Percentiles rank a stretch among this genome's conserved stretches.
These are phyloP conservation scores for Actinemys pallida DNA, from an alignment of 2,113 vertebrate genomes.

Conservation along the genomic window DNA sequence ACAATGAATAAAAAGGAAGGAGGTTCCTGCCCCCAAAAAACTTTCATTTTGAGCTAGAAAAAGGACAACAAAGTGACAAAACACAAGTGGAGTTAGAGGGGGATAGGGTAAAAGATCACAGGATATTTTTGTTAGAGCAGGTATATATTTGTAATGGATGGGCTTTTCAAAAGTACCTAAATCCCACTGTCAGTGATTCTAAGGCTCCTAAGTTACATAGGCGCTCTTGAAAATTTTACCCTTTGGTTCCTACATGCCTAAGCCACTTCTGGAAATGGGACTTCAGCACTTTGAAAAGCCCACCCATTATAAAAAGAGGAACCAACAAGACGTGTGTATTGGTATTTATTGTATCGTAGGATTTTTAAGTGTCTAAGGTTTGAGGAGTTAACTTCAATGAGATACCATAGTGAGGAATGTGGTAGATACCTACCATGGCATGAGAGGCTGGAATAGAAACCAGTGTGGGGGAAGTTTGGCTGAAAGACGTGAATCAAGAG, in stretches of 20 bases:
- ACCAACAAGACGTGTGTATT: neutral
- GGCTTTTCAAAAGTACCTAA: neutral
- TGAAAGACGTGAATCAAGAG: neutral
- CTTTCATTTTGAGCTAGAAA: slow-evolving; percentile 12
- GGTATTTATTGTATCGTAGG: neutral
- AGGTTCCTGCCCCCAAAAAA: neutral
- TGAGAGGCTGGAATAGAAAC: neutral
- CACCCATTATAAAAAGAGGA: neutral
- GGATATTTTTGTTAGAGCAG: neutral
- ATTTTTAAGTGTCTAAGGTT: neutral
- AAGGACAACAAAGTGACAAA: neutral
- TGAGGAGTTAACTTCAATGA: neutral
- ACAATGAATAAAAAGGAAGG: neutral
- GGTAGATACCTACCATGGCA: neutral
- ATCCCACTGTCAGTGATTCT: fast-evolving
- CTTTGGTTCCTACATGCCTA: neutral
- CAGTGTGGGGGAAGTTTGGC: neutral
- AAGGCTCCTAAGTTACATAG: neutral
- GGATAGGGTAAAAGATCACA: neutral
- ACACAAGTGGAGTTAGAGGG: neutral
- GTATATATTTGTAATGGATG: fast-evolving
- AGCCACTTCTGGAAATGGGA: neutral
- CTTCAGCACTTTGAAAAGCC: fast-evolving
- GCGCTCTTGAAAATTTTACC: neutral
- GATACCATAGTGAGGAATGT: neutral